Evolutionary conservation across 2,113 vertebrate genomes (phyloP), one percentile per base, ranked within the genome.

Genomic region (Ochotona princeps): DNA sequence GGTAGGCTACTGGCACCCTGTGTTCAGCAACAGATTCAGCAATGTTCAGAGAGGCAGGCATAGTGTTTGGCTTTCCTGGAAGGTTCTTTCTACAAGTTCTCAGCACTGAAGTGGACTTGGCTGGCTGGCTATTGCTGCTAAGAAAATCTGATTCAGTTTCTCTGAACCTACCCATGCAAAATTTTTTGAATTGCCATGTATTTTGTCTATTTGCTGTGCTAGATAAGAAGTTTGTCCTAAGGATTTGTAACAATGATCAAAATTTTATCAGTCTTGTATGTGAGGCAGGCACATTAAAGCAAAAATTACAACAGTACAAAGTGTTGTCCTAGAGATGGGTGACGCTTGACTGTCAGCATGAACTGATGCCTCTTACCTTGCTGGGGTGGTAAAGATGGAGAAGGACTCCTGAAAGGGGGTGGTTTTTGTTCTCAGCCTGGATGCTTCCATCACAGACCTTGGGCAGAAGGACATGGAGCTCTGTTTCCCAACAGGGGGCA

Each of bases 111-210:
- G 49, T 57, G 13, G 28, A 49, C 13, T 8, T 28, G 49, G 3
- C 28, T 57, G 65, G 11, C 28, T 87, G 75, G n/a, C 66, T 67
- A 8, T n/a, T 65, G 26, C 15, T 30, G 17, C 23, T 67, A 90
- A 89, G 61, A 83, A 92, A 67, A 21, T 44, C 63, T 73, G 57
- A 26, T 84, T 84, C 69, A 47, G 74, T 88, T 73, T 74, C 63
- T 76, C 23, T 44, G 38, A 44, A 72, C 69, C 44, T 60, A 72
- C 66, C 18, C 28, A 83, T 47, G 63, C 76, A 51, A 28, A 75
- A 72, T 72, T 75, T 66, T 80, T 81, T 60, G 75, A 44, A 7
- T 60, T 23, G 10, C 83, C 25, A 38, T 35, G 3, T 10, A 38
- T 21, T 81, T 87, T 75, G 18, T n/a, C 30, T 4, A 15, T 51